These are phyloP conservation scores for Aromia moschata DNA, from an alignment of 2,888 invertebrate genomes.

Conservation along the genomic window DNA sequence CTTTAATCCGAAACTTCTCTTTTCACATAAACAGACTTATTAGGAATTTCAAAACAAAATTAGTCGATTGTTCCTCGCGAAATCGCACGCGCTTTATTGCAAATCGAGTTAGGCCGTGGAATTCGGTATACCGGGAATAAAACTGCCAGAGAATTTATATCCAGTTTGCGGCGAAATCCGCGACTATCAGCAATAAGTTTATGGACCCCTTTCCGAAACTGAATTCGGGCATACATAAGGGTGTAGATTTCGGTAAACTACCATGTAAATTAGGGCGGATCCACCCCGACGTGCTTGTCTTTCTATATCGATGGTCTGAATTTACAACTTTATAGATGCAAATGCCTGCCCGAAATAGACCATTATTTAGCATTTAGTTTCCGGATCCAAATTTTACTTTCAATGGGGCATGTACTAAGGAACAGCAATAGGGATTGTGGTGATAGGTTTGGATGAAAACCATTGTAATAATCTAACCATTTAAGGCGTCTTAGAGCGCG, in stretches of 20 bases:
- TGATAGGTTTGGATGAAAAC: too few relatives aligned
- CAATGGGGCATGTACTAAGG: not conserved
- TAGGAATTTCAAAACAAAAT: constrained; percentile 18
- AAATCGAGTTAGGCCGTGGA: constrained; percentile 22
- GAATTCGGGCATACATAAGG: constrained; percentile 37
- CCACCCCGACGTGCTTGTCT: constrained; percentile 43
- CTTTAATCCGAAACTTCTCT: constrained; percentile 14
- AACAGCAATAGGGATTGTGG: not conserved
- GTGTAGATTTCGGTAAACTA: constrained; percentile 48
- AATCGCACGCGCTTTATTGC: constrained; percentile 8
- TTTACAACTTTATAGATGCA: constrained; percentile 30
- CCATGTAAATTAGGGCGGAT: constrained; percentile 48
- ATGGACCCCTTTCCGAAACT: constrained; percentile 40
- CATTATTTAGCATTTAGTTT: constrained; percentile 24
- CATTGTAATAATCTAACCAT: too few relatives aligned
- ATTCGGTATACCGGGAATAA: constrained; percentile 16
- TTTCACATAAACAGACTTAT: constrained; percentile 22
- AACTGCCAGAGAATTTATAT: constrained; percentile 33
- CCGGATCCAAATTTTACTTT: not conserved
- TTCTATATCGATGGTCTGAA: constrained; percentile 37
- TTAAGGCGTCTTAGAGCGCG: too few relatives aligned
- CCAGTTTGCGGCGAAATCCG: constrained; percentile 36
- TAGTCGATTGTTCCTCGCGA: constrained; percentile 23
- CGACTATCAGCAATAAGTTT: constrained; percentile 45
- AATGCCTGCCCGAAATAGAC: constrained; percentile 12